Base-by-base conservation (phyloP, 64 coral and sea anemone species). In the Hydrozoanthus tunicans region DNA sequence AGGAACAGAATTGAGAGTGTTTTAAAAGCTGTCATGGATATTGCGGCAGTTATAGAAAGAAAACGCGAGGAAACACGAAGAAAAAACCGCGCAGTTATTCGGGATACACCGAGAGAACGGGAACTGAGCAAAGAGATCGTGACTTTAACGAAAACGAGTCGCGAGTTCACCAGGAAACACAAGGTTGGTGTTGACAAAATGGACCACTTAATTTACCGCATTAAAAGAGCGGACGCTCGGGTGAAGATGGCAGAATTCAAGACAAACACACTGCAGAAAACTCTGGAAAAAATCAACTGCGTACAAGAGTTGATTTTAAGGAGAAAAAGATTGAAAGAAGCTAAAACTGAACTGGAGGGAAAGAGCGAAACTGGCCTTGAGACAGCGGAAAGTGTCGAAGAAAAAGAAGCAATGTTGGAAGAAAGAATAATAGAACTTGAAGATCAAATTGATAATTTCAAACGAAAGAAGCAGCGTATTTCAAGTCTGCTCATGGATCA, bases 391-490 rank as follows among this genome's bases (percentile, higher is more conserved):
- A 58, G 23, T 6, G 56, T 74, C 13, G 84, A 88, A 57, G 84
- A 88, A n/a, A 74, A 56, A 57, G 84, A 88, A 25, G n/a, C 23
- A 26, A 26, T 24, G 6, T 51, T 88, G 23, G 84, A 88, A 73
- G 84, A 88, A 60, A 72, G 84, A 88, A 88, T 88, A 17, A 43
- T 88, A 3, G 84, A 88, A 27, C 67, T 88, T 58, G 84, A 88
- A 88, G 84, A 88, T 88, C 68, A 88, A 59, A 88, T 74, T 20
- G 84, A 88, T 73, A 6, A 73, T 73, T 88, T 88, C 43, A 88
- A 88, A 88, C 68, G 84, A 71, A 88, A 73, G 57, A 72, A 25
- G 56, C 84, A 59, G 25, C 69, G 56, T 26, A 20, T 74, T 59
- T 58, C 20, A 59, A 58, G 56, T 54, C 68, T 88, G 7, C 84